Conservation (phyloP, 2,113 vertebrate genomes). For the Silurus meridionalis region DNA sequence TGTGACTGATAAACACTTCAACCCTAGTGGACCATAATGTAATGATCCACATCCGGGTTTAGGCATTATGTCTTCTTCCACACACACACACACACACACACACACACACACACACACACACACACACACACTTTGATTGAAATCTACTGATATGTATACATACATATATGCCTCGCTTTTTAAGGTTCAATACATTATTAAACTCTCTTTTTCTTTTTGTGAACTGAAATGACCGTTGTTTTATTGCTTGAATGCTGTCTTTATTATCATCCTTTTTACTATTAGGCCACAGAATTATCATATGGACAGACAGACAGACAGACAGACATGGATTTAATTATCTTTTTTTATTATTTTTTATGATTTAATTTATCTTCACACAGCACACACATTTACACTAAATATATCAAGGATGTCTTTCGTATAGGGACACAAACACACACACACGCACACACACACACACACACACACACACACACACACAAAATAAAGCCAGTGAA, state of each 20-base stretch:
- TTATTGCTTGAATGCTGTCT: not conserved
- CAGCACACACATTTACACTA: not conserved
- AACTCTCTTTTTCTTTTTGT: not conserved
- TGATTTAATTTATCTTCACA: not conserved
- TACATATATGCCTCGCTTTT: not conserved
- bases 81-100: not conserved
- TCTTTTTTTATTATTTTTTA: too few species aligned
- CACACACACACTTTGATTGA: not conserved
- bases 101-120: slow-evolving; percentile 26
- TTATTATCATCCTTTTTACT: not conserved
- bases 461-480: too few species aligned
- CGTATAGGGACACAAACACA: too few species aligned
- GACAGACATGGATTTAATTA: not conserved
- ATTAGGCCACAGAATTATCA: not conserved
- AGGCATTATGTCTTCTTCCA: not conserved
- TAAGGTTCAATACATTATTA: not conserved
- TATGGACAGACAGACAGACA: not conserved
- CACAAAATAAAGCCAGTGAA: slow-evolving; percentile 55
- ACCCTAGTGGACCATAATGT: not conserved
- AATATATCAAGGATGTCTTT: not conserved
- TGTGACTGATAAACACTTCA: slow-evolving; percentile 44
- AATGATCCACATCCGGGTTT: slow-evolving; percentile 65
- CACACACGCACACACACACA: too few species aligned
- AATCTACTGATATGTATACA: not conserved
- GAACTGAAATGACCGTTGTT: not conserved